Conservation (phyloP, 2,888 invertebrate species). For the Epistrophe grossulariae region DNA sequence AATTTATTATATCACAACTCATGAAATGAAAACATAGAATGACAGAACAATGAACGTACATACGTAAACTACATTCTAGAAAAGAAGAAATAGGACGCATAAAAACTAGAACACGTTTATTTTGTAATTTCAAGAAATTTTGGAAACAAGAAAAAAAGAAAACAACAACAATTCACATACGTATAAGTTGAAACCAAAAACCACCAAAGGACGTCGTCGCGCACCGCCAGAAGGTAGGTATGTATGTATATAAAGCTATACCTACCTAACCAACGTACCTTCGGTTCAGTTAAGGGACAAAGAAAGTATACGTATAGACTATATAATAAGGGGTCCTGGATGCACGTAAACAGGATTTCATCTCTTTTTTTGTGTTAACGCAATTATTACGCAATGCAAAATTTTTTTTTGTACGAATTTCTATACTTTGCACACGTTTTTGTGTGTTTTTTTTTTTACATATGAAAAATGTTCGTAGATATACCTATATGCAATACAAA, state of each 20-base stretch:
- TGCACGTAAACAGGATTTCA: constrained; percentile 66
- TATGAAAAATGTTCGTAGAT: not conserved
- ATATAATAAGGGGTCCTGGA: constrained; percentile 59
- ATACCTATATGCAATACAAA: constrained; percentile 24
- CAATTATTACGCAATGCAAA: constrained; percentile 65
- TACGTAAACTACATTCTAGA: not conserved
- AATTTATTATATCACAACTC: not conserved
- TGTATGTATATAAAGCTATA: not conserved
- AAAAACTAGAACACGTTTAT: constrained; percentile 61
- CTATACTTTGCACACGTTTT: constrained; percentile 39
- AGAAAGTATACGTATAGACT: not conserved
- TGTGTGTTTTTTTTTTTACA: not conserved
- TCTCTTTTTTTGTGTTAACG: constrained; percentile 15
- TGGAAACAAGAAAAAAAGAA: not conserved
- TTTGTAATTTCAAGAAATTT: constrained; percentile 33
- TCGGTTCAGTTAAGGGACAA: constrained; percentile 37
- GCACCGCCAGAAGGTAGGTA: not conserved
- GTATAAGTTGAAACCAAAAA: constrained; percentile 13
- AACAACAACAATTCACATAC: not conserved
- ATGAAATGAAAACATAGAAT: constrained; percentile 2
- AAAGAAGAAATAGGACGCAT: constrained; percentile 46
- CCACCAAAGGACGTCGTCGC: not conserved
- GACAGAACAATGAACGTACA: not conserved
- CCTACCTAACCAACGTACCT: not conserved
- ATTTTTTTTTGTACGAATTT: constrained; percentile 10